Evolutionary conservation across 2,888 invertebrate species (phyloP), one percentile per base, ranked within the genome.

Genomic region (Drosophila parthenogenetica): DNA sequence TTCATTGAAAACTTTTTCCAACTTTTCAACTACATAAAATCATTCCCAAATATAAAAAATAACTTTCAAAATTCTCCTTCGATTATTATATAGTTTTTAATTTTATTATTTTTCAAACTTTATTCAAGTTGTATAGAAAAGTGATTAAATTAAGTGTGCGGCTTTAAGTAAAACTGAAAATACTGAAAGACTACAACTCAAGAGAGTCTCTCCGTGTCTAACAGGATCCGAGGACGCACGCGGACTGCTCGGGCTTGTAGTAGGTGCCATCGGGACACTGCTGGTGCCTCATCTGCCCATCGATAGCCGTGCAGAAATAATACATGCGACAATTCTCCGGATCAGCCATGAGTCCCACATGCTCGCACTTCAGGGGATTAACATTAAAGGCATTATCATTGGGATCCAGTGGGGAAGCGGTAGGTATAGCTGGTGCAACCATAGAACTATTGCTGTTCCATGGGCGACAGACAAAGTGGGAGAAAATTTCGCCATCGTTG

Each of bases 401-500:
- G 35, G 76, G 69, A 40, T 72, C 76, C 3, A 62, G 37, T 8
- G 16, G 25, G 0, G 16, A 22, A 0, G 7, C 2, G 3, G 17
- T 68, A 0, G 60, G 32, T 8, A 25, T 1, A 0, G 45, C 72
- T 50, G 77, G 59, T 54, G 69, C 16, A 1, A 5, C 0, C 0
- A 55, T 25, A 0, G 32, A 5, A 3, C 32, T 14, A 32, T 42
- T 58, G 4, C 39, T n/a, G 37, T 42, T 58, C n/a, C 50, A 60
- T 4, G 58, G 40, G n/a, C 87, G 87, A 45, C 91, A 91, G 8
- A 81, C 78, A 8, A 60, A 81, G 22, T 91, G 90, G 69, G 88
- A 79, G 53, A 92, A 92, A 32, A 90, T 69, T 63, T 92, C 92
- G 25, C 90, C 90, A 32, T 91, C 87, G 7, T 84, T 89, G 73